Evolutionary conservation across 2,797 vertebrate genomes (phyloP), one percentile per base, ranked within the genome.

Genomic region (Myotis daubentonii): DNA sequence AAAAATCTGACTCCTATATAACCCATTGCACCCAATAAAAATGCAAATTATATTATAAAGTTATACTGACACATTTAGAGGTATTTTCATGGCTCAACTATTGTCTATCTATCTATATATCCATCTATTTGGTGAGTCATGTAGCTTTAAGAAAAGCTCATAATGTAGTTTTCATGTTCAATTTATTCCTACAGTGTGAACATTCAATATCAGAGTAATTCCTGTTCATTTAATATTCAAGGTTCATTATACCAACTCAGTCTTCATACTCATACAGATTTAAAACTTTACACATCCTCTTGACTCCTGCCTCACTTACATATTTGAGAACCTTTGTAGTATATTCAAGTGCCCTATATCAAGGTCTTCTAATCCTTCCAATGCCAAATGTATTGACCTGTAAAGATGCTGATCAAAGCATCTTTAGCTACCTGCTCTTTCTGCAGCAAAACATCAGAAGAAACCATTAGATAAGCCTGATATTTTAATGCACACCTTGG

Each of bases 151-250:
- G 25, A 79, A 6, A 87, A 72, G 17, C 2, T 11, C 22, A 30
- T 38, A 47, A 66, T 75, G 11, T 66, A 81, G 0, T 30, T 85
- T 90, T 57, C 53, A 36, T 65, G 30, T 83, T 9, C 19, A 65
- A 5, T 44, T 94, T 75, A 68, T 6, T 90, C 25, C n/a, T 65
- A 36, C 68, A 47, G 11, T 81, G 17, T 78, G 8, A 87, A 19
- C 28, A 74, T 87, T 94, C 47, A n/a, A 8, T 90, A 81, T 78
- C 17, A 49, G 30, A 80, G 20, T 60, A 28, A 89, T 84, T 81
- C 28, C 23, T 92, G 3, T 76, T 93, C 70, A 86, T 78, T 79
- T 87, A 51, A 81, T 12, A 92, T 66, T 94, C 25, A 66, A 60
- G 55, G 30, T 51, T 95, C 36, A 75, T 83, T 49, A 78, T 55